These are phyloP conservation scores for Agrilus planipennis DNA, from an alignment of 1,140 invertebrate genomes.

Conservation along the genomic window DNA sequence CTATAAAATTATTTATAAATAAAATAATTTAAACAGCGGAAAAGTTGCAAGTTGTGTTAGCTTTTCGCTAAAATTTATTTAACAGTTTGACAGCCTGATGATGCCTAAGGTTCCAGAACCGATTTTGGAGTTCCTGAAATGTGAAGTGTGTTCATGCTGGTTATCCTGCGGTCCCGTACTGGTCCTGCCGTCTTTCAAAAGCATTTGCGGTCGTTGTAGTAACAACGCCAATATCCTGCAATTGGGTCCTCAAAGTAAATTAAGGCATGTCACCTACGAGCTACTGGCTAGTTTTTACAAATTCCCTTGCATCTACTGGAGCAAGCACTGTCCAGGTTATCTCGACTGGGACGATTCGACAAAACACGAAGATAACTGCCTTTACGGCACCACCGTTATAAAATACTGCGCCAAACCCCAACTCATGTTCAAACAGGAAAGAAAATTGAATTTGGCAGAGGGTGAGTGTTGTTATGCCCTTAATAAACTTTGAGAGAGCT, in stretches of 20 bases:
- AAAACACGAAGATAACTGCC: conserved; percentile 24
- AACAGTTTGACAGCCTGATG: no score
- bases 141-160: conserved; percentile 20
- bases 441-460: conserved; percentile 12
- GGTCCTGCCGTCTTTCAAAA: conserved; percentile 16
- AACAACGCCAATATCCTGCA: conserved; percentile 1
- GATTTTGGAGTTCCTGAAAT: conserved; percentile 15
- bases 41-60: no score
- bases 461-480: no score
- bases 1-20: no score
- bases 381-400: conserved; percentile 17
- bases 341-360: conserved; percentile 22
- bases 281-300: conserved; percentile 21
- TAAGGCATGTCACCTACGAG: conserved; percentile 24
- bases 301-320: conserved; percentile 28
- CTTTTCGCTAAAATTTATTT: no score
- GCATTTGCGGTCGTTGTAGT: conserved; percentile 23
- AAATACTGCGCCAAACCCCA: conserved; percentile 17
- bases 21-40: no score
- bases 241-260: conserved; percentile 7
- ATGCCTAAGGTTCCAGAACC: conserved; percentile 7
- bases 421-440: conserved; percentile 19
- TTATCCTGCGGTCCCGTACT: conserved; percentile 24
- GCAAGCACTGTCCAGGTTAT: conserved; percentile 20
- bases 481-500: no score